Base-by-base conservation (phyloP, 2,113 vertebrate species). In the Phylloscopus trochiloides region DNA sequence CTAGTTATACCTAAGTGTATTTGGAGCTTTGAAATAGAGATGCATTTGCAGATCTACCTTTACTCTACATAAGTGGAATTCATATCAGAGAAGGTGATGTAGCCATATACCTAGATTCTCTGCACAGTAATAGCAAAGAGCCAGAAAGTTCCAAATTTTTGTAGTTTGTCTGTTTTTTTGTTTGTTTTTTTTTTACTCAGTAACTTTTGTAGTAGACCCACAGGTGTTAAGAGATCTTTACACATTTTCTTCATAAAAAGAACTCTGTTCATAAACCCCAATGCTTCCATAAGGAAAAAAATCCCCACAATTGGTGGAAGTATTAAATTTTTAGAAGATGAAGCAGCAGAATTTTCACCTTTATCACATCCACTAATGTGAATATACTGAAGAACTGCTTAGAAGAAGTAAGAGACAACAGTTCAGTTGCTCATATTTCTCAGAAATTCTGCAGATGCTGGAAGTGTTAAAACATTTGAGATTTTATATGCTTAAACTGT, bases 231-330 rank as follows among this genome's bases (percentile, higher is more conserved):
- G 38, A 76, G 14, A 45, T 14, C 18, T 74, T 80, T 72, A 42
- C 9, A 31, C 3, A 12, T 67, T 87, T 87, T 66, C 61, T 57
- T 73, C 21, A 29, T 62, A 19, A 66, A 82, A 86, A 17, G 2
- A 19, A 51, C 19, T 40, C 52, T 4, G 0, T 40, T 87, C 19
- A 54, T 83, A 91, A 83, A n/a, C 8, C 3, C 4, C 15, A 80
- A 9, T 28, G 7, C 18, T 71, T 74, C 28, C 5, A 17, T 38
- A 42, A 65, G 6, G 48, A 25, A 63, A 59, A 48, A 32, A 29
- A 5, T 47, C 19, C 0, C 3, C 1, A 2, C 4, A 12, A 25
- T 2, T n/a, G 31, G 34, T 31, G 20, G 24, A 71, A 38, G 3
- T 43, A 55, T 26, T 54, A 68, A 32, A 55, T 6, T 58, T 77